Evolutionary conservation across 1,140 invertebrate species (phyloP).

Genomic region (Lethocerus indicus): DNA sequence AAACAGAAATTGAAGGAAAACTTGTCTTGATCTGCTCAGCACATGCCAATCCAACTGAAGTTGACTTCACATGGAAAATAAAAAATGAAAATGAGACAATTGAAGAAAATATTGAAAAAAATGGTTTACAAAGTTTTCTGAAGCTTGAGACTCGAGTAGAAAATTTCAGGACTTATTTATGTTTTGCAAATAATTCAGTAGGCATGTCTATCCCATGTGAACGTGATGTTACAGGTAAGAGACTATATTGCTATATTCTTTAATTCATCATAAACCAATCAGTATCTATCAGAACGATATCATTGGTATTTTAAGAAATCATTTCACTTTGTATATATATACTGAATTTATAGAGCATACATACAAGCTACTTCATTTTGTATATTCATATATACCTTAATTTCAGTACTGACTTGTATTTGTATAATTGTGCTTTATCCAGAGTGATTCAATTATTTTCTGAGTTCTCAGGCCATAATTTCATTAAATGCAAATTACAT

Average conservation of each 20-base stretch:
- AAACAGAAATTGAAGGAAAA: conserved; percentile 47
- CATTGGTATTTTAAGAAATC: no score
- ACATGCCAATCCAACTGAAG: conserved; percentile 60
- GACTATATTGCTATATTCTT: background rate
- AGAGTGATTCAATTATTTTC: no score
- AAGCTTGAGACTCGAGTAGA: conserved; percentile 42
- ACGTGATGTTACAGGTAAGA: conserved; percentile 54
- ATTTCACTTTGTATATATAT: no score
- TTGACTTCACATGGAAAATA: conserved; percentile 68
- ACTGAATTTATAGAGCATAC: no score
- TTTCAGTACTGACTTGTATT: no score
- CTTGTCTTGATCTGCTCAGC: conserved; percentile 64
- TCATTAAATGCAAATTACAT: no score
- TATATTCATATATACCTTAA: no score
- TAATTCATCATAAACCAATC: background rate
- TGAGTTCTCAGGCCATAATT: no score
- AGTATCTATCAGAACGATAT: no score
- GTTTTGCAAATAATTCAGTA: conserved; percentile 66
- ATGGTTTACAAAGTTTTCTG: conserved; percentile 41
- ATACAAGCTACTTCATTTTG: no score
- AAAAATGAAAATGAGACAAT: conserved; percentile 66
- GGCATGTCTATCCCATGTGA: conserved; percentile 58
- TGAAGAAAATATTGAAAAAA: conserved; percentile 33
- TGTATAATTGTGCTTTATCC: no score
- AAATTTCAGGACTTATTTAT: conserved; percentile 61